Percentiles rank a stretch among this genome's conserved stretches.
Conservation (phyloP, 2,797 vertebrate species). For the Amniataba percoides region DNA sequence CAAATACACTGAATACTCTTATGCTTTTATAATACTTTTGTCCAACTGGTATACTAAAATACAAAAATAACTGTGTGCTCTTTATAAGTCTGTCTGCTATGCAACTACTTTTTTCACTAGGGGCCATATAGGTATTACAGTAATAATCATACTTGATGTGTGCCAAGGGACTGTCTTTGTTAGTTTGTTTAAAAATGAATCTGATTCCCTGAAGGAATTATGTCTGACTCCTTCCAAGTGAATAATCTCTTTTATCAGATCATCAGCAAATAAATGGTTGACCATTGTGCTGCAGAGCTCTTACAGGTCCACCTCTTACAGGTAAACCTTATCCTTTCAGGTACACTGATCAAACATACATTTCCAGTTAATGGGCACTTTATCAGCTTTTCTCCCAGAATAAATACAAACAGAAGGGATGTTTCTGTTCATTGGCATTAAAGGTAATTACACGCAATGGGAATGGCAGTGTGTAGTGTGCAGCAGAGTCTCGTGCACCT, state of each 20-base stretch:
- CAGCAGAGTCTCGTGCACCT: not conserved
- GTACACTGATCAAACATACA: not conserved
- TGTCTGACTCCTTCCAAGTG: rapidly evolving
- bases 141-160: not conserved
- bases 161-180: not conserved
- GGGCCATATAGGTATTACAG: not conserved
- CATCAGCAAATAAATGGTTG: not conserved
- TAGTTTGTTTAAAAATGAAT: too few species aligned
- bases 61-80: too few species aligned
- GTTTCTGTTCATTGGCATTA: not conserved
- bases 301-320: too few species aligned
- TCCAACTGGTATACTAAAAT: too few species aligned
- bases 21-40: too few species aligned
- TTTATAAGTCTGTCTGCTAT: too few species aligned
- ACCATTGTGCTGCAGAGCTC: not conserved
- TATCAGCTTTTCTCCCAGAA: not conserved
- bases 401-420: not conserved
- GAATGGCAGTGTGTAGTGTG: not conserved
- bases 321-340: too few species aligned
- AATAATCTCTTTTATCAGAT: not conserved
- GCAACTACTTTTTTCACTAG: too few species aligned
- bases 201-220: slow-evolving; percentile 11
- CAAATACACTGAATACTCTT: too few species aligned
- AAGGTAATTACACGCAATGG: too few species aligned
- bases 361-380: not conserved